Evolutionary conservation across 2,888 invertebrate species (phyloP).

Genomic region (Cataglyphis altisquamis): DNA sequence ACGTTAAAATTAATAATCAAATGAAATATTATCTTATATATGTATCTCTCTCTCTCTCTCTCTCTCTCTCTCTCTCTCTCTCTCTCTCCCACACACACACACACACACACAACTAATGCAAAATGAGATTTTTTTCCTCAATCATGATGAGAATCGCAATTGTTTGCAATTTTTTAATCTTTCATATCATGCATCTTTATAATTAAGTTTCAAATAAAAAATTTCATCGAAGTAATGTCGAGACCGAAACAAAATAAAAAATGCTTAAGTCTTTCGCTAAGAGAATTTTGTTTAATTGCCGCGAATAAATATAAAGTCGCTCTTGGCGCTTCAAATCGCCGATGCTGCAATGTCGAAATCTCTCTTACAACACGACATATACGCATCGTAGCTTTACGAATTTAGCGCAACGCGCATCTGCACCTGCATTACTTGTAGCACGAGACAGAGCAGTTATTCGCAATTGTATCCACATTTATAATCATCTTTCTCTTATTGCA

Average conservation of each 20-base stretch:
- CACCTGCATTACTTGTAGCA: neutral
- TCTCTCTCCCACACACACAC: too few species aligned
- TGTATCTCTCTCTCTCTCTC: neutral
- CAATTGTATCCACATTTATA: conserved; percentile 20
- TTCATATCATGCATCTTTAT: neutral
- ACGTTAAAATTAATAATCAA: neutral
- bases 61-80: too few species aligned
- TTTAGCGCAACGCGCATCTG: conserved; percentile 24
- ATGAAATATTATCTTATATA: neutral
- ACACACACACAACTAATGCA: too few species aligned
- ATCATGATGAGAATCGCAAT: neutral
- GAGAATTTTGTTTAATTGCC: neutral
- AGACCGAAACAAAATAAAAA: neutral
- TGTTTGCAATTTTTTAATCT: neutral
- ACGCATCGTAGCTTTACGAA: neutral
- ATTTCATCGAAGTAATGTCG: neutral
- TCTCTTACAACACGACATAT: conserved; percentile 18
- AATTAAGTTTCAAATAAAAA: neutral
- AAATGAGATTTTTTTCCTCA: neutral
- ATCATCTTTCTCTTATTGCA: neutral
- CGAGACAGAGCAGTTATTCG: neutral
- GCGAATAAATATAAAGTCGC: neutral
- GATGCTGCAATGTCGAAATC: conserved; percentile 34
- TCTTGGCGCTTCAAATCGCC: neutral
- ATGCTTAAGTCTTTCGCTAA: neutral